A percentile compares a stretch with the other conserved stretches of the same genome.
phyloP scores from a whole-genome alignment of 2,888 invertebrate genomes.

The Phania funesta region DNA sequence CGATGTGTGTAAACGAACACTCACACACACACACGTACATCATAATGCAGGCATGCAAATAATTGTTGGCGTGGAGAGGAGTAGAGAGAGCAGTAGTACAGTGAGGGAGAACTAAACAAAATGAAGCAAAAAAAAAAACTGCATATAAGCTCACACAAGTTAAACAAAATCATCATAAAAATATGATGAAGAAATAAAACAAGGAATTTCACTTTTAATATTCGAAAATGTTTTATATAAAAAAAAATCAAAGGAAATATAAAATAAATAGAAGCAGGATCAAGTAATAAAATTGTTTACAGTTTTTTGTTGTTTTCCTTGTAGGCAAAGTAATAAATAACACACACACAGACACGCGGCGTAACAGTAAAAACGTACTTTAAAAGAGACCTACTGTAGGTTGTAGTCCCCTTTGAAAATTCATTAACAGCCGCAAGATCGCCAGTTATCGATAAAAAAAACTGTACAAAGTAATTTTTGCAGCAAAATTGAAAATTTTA shows the following conservation, averaged over 20 bases:
- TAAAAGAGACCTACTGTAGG: no score
- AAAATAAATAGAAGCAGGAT: constrained; percentile 13
- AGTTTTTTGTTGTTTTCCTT: no score
- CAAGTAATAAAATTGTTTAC: no score
- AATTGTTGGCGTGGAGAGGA: background rate
- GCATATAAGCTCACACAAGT: constrained; percentile 19
- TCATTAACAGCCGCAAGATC: no score
- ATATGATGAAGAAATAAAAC: background rate
- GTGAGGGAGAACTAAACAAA: background rate
- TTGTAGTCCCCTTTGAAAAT: no score
- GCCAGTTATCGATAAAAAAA: no score
- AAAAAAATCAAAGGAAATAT: background rate
- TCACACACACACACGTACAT: background rate
- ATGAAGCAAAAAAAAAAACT: constrained; percentile 12
- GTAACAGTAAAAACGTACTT: no score
- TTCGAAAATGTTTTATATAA: background rate
- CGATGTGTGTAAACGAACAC: background rate
- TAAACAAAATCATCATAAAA: constrained; percentile 21
- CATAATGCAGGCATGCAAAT: background rate
- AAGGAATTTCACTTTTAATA: constrained; percentile 36
- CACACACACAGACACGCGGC: no score
- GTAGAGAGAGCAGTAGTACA: background rate
- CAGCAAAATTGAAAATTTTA: no score
- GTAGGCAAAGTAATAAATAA: no score
- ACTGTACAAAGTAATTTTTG: no score